phyloP scores from a whole-genome alignment of 2,888 invertebrate species.

The Tetramorium bicarinatum region DNA sequence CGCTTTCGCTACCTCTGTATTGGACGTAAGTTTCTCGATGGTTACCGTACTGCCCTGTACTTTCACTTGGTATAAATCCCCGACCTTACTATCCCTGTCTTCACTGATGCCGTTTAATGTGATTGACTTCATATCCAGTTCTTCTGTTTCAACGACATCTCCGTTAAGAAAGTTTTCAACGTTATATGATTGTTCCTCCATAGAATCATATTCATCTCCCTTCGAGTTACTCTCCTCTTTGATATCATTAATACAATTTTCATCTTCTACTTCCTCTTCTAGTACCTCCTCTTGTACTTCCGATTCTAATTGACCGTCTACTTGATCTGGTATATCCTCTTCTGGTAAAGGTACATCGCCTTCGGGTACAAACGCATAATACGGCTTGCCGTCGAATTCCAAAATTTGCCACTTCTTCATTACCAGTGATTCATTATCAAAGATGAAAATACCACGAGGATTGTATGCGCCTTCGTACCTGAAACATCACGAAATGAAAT shows the following conservation, averaged over 20 bases:
- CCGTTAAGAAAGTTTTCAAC: conserved; percentile 63
- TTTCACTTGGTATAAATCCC: conserved; percentile 81
- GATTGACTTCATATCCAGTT: conserved; percentile 71
- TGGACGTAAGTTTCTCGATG: conserved; percentile 76
- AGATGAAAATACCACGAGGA: conserved; percentile 83
- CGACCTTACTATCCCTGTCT: conserved; percentile 57
- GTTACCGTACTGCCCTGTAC: conserved; percentile 80
- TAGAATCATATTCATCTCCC: conserved; percentile 64
- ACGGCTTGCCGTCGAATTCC: conserved; percentile 85
- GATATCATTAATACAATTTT: conserved; percentile 36
- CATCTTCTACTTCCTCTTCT: conserved; percentile 46
- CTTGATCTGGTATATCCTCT: conserved; percentile 74
- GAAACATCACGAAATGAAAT: conserved; percentile 80
- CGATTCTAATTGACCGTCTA: conserved; percentile 51
- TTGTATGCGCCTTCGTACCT: conserved; percentile 76
- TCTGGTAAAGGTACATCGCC: conserved; percentile 78
- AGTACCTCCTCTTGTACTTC: conserved; percentile 18
- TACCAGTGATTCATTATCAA: conserved; percentile 82
- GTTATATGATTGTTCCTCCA: conserved; percentile 65
- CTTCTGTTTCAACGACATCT: conserved; percentile 46
- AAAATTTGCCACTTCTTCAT: conserved; percentile 86
- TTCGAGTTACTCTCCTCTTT: conserved; percentile 68
- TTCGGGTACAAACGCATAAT: conserved; percentile 85
- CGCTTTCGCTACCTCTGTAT: neutral
- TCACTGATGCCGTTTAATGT: conserved; percentile 69